phyloP scores from a whole-genome alignment of 2,113 vertebrate genomes.

The Chamaea fasciata region DNA sequence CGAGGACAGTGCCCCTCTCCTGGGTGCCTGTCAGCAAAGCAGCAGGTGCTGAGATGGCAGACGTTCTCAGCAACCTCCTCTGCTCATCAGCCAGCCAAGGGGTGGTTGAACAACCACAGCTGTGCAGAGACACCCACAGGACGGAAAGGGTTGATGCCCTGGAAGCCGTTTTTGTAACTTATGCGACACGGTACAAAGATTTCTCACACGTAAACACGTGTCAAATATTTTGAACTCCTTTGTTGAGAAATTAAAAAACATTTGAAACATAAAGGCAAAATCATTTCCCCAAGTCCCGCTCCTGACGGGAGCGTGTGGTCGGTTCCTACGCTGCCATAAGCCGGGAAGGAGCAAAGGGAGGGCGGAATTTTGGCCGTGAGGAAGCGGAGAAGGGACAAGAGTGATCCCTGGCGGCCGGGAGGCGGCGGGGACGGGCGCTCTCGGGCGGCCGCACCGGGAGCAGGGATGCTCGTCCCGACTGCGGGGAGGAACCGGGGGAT shows the following conservation, averaged over 20 bases:
- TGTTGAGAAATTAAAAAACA: background rate
- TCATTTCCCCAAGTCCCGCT: background rate
- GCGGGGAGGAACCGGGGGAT: background rate
- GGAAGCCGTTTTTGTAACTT: background rate
- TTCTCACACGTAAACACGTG: background rate
- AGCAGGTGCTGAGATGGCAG: background rate
- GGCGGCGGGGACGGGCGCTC: background rate
- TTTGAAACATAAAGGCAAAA: background rate
- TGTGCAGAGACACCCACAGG: background rate
- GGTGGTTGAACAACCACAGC: background rate
- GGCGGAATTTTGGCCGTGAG: background rate
- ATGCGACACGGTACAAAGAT: fast-evolving
- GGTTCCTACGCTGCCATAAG: fast-evolving
- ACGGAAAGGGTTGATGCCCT: background rate
- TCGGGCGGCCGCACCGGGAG: no score
- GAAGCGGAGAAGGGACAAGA: background rate
- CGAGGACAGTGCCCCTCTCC: background rate
- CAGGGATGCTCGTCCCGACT: background rate
- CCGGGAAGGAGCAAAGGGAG: no score
- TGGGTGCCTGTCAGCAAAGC: background rate
- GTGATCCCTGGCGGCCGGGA: background rate
- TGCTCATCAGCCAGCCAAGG: background rate
- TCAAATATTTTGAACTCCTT: background rate
- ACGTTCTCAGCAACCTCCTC: background rate
- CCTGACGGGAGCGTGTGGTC: background rate